Base-by-base conservation (phyloP, 2,797 vertebrate genomes). In the Pangasius krempfi region DNA sequence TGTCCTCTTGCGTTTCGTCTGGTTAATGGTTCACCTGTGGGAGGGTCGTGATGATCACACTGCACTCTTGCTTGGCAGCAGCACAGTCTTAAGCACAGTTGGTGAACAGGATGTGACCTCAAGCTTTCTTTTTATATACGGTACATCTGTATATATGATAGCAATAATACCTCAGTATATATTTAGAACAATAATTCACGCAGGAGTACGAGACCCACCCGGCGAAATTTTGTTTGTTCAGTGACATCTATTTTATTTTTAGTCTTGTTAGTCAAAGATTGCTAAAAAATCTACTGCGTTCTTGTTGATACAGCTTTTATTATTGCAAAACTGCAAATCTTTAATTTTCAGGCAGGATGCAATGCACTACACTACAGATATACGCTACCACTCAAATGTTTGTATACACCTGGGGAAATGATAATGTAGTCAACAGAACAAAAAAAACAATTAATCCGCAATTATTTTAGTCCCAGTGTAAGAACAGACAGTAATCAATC, bases 21-120 rank as follows among this genome's bases (percentile, higher is more conserved):
- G 82, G 90, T 88, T 89, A 87, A 91, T 88, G 84, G 90, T 88
- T 91, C n/a, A 56, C 82, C 62, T 4, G n/a, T 54, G 33, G 27
- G 52, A 88, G 72, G 58, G 73, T 50, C 3, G 18, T 68, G 64
- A 87, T 86, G 25, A 86, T 89, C 54, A 70, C 86, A 50, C 56
- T 81, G 73, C 44, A 52, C n/a, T 0, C 78, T 72, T 33, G 4
- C 18, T 68, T 56, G 30, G n/a, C 80, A 81, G 66, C 22, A 58
- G 44, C 20, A 83, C 52, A 47, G 33, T 79, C 75, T 70, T 85
- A 16, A 70, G 27, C 50, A 75, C 27, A 56, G 50, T 58, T 50
- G 16, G 5, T 54, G 47, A 88, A 79, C 84, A 72, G 75, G 70
- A 89, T 72, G 16, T 86, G 64, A 89, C 76, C 76, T 62, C 40